Base-by-base conservation (phyloP, 2,888 invertebrate genomes). In the Cremastinae sp. region DNA sequence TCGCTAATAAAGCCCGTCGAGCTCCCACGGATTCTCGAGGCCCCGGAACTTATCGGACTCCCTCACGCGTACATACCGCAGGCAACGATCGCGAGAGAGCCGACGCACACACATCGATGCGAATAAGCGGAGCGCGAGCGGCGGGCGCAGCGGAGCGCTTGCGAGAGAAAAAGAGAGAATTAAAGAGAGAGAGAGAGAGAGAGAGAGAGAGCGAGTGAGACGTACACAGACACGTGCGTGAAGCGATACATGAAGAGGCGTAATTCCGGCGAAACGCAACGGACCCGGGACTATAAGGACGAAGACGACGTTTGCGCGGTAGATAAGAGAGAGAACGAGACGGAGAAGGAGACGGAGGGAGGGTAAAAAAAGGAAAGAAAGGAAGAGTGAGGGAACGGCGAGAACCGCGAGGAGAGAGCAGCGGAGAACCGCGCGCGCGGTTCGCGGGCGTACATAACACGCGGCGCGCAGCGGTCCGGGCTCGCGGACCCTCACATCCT, bases 401-500 rank as follows among this genome's bases (percentile, higher is more conserved):
- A 68, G 72, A 68, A 58, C 69, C 51, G 58, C 38, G 69, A 56
- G 49, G 66, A 28, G 62, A 54, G 54, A 58, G 28, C 58, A n/a
- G 53, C n/a, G 36, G 34, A 36, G 66, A 14, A 41, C 49, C 36
- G 7, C 49, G 58, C 41, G 54, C 68, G 38, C 66, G 61, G 66
- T 66, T 66, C 54, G 68, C 74, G 68, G 61, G 61, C 74, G 59
- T 74, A 61, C 53, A 66, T 72, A 72, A 61, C 65, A 38, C 69
- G 68, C 64, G 62, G 45, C 72, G 69, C 81, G 79, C 28, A 28
- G 28, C 82, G 81, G 83, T 80, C 80, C 82, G 82, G 80, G 79
- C 84, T 84, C 86, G 86, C 88, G 88, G 87, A 87, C 89, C 89
- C 89, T 88, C 88, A 81, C 88, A 89, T 88, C 89, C 89, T 88